Evolutionary conservation across 2,888 invertebrate species (phyloP), one percentile per base, ranked within the genome.

Genomic region (Plusia festucae): DNA sequence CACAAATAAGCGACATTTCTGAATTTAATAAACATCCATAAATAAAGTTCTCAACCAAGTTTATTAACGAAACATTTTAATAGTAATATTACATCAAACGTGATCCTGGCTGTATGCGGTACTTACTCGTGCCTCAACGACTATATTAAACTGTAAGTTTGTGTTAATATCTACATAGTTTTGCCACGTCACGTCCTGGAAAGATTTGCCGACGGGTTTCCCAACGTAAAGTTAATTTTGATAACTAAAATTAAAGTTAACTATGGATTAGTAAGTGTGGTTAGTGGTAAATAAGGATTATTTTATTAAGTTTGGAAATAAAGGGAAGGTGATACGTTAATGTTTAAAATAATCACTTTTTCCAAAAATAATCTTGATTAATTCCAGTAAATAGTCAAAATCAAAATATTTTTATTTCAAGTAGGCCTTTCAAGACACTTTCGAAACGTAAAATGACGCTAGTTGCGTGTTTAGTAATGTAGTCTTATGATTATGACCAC

Each of bases 121-220:
- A 16, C 70, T 76, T 73, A 59, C 52, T 51, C 15, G 53, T 78
- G 73, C 73, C 53, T 70, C 67, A 66, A n/a, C 22, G 52, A 70
- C 49, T 54, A 66, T 70, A 76, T 78, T 81, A 81, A 82, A 80
- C 64, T 75, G 64, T 75, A 81, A 82, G 81, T 82, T 84, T 73
- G 76, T 79, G 74, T 83, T 83, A 74, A 78, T 79, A 84, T 85
- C 82, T 81, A 85, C 74, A 83, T 87, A 85, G 86, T 87, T 86
- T 83, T 78, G 82, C 85, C 87, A 55, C 83, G 84, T 78, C 83
- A 65, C 85, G 81, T 73, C 55, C 18, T 49, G 61, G 65, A 60
- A 68, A 74, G 70, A 72, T 71, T 72, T 73, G 49, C 68, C 68
- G 69, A 49, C 65, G 58, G 57, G 46, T 68, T n/a, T 40, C 68